Conservation (phyloP, 1,140 invertebrate genomes). For the Drosophila sproati region DNA sequence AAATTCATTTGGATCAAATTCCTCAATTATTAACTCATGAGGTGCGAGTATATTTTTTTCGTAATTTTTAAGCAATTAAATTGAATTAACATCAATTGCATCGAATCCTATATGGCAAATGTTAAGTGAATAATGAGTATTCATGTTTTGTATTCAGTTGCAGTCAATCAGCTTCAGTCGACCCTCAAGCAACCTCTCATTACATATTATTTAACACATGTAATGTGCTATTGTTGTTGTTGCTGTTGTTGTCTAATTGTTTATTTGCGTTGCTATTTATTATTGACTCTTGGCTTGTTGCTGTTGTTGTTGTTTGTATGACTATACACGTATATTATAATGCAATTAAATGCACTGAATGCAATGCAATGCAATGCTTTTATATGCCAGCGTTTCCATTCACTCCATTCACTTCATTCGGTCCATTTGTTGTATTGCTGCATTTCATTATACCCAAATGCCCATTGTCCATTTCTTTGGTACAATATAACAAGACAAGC, state of each 20-base stretch:
- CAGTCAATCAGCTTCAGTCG: constrained; percentile 11
- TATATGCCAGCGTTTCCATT: neutral
- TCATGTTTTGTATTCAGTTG: constrained; percentile 5
- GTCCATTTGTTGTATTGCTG: constrained; percentile 2
- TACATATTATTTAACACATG: constrained; percentile 26
- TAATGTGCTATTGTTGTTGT: constrained; percentile 7
- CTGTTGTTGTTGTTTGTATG: neutral
- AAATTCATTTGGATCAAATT: too few species aligned
- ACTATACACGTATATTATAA: neutral
- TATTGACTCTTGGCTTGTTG: neutral
- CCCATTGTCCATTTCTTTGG: too few species aligned
- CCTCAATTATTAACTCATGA: neutral
- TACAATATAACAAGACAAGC: too few species aligned
- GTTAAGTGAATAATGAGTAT: constrained; percentile 19
- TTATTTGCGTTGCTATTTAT: constrained; percentile 20
- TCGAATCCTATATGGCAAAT: neutral
- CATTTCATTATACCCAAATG: too few species aligned
- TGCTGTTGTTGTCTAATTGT: constrained; percentile 24
- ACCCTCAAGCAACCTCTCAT: constrained; percentile 1
- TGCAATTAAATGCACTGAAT: constrained; percentile 27
- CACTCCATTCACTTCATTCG: neutral
- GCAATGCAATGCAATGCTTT: constrained; percentile 10
- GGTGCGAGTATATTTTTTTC: neutral
- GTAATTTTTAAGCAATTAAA: constrained; percentile 1
- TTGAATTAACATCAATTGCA: neutral